A percentile compares a stretch with the other conserved stretches of the same genome.
Evolutionary conservation across 2,113 vertebrate species (phyloP).

Genomic region (Pyxicephalus adspersus): DNA sequence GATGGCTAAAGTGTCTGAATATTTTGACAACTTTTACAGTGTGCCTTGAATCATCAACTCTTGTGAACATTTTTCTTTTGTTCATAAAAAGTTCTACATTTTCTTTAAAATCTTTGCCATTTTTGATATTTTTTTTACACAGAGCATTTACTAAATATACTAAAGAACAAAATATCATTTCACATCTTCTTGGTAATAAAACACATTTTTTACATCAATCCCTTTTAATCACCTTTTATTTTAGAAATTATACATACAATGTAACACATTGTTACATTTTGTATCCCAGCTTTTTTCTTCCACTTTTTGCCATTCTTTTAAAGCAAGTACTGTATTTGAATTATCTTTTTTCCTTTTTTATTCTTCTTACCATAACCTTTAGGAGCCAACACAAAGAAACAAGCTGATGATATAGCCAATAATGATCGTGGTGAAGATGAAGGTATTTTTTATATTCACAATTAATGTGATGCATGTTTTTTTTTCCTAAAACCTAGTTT

Average conservation of each 20-base stretch:
- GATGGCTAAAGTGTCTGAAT: slow-evolving; percentile 37
- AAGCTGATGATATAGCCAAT: slow-evolving; percentile 86
- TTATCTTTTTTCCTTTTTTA: slow-evolving; percentile 79
- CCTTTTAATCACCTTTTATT: background rate
- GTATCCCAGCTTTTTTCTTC: slow-evolving; percentile 58
- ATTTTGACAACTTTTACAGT: slow-evolving; percentile 11
- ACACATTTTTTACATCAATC: slow-evolving; percentile 13
- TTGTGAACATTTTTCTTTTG: slow-evolving; percentile 6
- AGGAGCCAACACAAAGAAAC: slow-evolving; percentile 89
- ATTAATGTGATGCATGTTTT: slow-evolving; percentile 82
- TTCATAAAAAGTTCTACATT: background rate
- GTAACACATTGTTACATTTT: slow-evolving; percentile 68
- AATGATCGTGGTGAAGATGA: slow-evolving; percentile 86
- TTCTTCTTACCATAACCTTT: slow-evolving; percentile 78
- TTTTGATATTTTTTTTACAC: slow-evolving; percentile 13
- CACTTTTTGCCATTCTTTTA: slow-evolving; percentile 58
- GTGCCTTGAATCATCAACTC: background rate
- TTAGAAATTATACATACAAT: slow-evolving; percentile 52
- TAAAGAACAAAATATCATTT: background rate
- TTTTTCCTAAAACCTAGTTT: slow-evolving; percentile 46
- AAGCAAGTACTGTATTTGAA: slow-evolving; percentile 76
- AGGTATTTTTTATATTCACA: slow-evolving; percentile 84
- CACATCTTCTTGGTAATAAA: slow-evolving; percentile 19
- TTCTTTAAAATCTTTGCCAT: background rate
- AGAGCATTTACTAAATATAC: background rate